Base-by-base conservation (phyloP, 2,888 invertebrate genomes). In the Zygogramma bicolorata region DNA sequence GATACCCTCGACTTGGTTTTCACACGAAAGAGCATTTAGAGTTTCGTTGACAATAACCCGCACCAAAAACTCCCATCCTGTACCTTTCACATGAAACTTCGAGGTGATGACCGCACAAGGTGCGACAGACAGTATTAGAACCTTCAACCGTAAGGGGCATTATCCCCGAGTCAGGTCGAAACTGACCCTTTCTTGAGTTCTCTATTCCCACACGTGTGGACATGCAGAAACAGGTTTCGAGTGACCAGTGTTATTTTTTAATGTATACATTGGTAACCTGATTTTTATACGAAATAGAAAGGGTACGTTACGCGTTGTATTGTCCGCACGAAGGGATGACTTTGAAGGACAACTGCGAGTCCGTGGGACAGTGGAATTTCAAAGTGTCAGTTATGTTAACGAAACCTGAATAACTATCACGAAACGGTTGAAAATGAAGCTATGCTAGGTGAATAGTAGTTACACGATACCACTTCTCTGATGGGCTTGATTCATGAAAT, bases 161-260 rank as follows among this genome's bases (percentile, higher is more conserved):
- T 70, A 65, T 80, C 70, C 73, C 38, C 38, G 46, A n/a, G 67
- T 22, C 69, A n/a, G 77, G 74, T 60, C 67, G 71, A 71, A 75
- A 82, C 80, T 84, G 84, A 83, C 84, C 83, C 84, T 83, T 82
- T 81, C 83, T 83, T 82, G 72, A 74, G 71, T 76, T 72, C 75
- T 73, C 79, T 77, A 74, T 81, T 81, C 80, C 82, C 83, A 82
- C 82, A 81, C n/a, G n/a, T 75, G 74, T 66, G 73, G 76, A 70
- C 70, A 65, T 66, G 22, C 59, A 67, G 77, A 82, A 85, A 84
- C 84, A 84, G 84, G 84, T 84, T 84, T 82, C 70, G 75, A 83
- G 76, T 83, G 82, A 83, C 83, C 83, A 83, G 76, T 78, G 75
- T 76, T 76, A 76, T 77, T 79, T 81, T 73, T 71, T 38, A 53